Evolutionary conservation across 2,113 vertebrate genomes (phyloP), one percentile per base, ranked within the genome.

Genomic region (Rhinogobius similis): DNA sequence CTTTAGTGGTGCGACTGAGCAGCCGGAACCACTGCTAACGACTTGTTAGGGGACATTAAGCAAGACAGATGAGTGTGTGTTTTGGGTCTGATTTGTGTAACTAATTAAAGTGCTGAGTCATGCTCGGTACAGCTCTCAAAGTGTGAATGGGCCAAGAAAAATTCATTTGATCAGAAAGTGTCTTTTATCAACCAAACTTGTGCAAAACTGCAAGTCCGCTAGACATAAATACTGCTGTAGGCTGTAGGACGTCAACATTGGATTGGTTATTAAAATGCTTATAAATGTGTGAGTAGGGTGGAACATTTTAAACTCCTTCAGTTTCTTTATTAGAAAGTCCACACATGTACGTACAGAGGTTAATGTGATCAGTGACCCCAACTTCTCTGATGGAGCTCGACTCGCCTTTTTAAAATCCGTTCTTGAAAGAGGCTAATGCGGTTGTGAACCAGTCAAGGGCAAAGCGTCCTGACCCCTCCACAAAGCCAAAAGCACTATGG

Each of bases 1-100:
- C 56, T 61, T 38, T 61, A 61, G 58, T 32, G 27, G 16, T 11
- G 27, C 3, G 29, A 38, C 29, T 38, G 58, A 61, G 58, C 29
- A 61, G 58, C 21, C 10, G 11, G 29, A 41, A 62, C 29, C 20
- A 63, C n/a, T 24, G 62, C 62, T 41, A 39, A 63, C 62, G 38
- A 63, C 62, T 41, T 63, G 36, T 63, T 63, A 41, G 13, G 62
- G n/a, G 38, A 63, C 36, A 63, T 41, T 63, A 63, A 63, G 39
- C 62, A 63, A 63, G 36, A 63, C 39, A 16, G 38, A 63, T 63
- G 36, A 63, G 38, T 24, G 38, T 63, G 62, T 63, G 61, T 62
- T 62, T 63, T 63, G 39, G 62, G 21, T n/a, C 43, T 63, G 62
- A 63, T 63, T 43, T 63, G 62, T 63, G 38, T 43, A 43, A 16